A percentile compares a stretch with the other conserved stretches of the same genome.
Evolutionary conservation across 2,888 invertebrate species (phyloP).

Genomic region (Drosophila niveifrons): DNA sequence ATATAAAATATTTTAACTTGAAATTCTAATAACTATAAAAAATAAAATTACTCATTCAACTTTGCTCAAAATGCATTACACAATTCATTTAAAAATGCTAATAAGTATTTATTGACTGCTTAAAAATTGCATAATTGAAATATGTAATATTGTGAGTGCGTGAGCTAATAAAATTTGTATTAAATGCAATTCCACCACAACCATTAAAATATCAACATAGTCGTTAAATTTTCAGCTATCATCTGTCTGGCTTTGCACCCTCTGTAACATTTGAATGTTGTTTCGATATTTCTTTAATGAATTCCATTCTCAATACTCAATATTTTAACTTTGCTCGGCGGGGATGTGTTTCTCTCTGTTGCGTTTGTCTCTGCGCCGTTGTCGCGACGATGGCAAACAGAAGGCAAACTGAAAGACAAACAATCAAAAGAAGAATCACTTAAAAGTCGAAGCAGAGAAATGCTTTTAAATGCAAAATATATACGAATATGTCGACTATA

Average conservation of each 20-base stretch:
- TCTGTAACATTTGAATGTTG: slow-evolving; percentile 13
- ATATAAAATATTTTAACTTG: no score
- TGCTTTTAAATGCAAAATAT: slow-evolving; percentile 56
- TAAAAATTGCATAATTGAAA: no score
- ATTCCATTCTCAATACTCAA: slow-evolving; percentile 46
- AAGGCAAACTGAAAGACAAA: slow-evolving; percentile 59
- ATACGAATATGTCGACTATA: slow-evolving; percentile 10
- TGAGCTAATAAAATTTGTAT: no score
- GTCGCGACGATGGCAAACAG: slow-evolving; percentile 55
- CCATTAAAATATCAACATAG: background rate
- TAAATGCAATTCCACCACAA: background rate
- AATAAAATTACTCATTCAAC: no score
- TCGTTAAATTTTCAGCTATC: background rate
- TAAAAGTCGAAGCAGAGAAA: slow-evolving; percentile 59
- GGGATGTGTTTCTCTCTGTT: slow-evolving; percentile 15
- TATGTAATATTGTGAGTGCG: no score
- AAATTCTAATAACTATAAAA: no score
- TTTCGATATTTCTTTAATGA: slow-evolving; percentile 49
- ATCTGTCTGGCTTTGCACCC: background rate
- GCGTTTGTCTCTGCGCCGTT: slow-evolving; percentile 46
- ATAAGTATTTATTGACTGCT: no score
- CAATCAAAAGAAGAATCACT: slow-evolving; percentile 52
- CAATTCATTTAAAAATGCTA: no score
- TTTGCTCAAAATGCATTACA: no score
- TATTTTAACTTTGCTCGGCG: slow-evolving; percentile 40